Percentiles rank a stretch among this genome's conserved stretches.
Evolutionary conservation across 2,797 vertebrate species (phyloP).

Genomic region (Amblyraja radiata): DNA sequence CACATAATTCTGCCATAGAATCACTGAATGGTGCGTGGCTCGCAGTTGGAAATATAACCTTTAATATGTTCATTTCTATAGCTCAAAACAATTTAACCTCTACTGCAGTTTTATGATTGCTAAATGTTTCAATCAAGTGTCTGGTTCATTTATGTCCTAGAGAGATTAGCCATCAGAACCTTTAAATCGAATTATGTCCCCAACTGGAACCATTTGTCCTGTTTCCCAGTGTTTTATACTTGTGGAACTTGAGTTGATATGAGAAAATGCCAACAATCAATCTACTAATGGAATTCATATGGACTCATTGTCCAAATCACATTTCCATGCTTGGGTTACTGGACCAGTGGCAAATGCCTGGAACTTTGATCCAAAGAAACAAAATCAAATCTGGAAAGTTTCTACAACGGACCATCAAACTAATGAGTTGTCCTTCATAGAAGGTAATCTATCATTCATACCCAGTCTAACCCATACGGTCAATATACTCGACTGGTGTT

Average conservation of each 20-base stretch:
- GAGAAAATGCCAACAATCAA: slow-evolving; percentile 8
- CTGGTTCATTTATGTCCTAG: slow-evolving; percentile 62
- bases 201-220: not conserved
- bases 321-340: no score
- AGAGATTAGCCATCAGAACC: slow-evolving; percentile 51
- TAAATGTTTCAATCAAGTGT: slow-evolving; percentile 74
- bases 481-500: no score
- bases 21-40: slow-evolving; percentile 60
- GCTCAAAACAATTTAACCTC: slow-evolving; percentile 80
- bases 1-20: slow-evolving; percentile 68
- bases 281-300: not conserved
- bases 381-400: no score
- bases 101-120: slow-evolving; percentile 72
- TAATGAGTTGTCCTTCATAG: no score
- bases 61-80: slow-evolving; percentile 79
- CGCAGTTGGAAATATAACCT: slow-evolving; percentile 74
- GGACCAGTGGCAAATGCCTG: no score
- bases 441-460: no score
- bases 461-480: no score
- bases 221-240: not conserved
- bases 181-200: slow-evolving; percentile 20
- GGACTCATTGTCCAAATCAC: not conserved
- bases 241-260: not conserved
- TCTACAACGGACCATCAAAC: no score
- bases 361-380: no score